Base-by-base conservation (phyloP, 2,797 vertebrate genomes). In the Lagodon rhomboides region DNA sequence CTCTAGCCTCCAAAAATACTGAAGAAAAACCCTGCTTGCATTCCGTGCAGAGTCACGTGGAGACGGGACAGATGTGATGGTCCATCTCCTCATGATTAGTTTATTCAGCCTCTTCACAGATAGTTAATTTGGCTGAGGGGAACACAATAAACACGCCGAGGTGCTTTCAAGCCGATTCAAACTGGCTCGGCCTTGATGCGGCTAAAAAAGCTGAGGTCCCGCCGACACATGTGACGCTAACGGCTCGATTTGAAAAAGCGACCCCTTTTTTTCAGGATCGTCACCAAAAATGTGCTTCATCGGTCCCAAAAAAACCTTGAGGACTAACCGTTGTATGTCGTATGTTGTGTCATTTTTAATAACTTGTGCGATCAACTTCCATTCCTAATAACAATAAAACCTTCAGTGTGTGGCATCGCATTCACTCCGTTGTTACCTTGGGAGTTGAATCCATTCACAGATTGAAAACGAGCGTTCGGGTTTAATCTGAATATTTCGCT, bases 151-250 rank as follows among this genome's bases (percentile, higher is more conserved):
- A 93, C 93, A 93, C 94, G 94, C 88, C 91, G 94, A 95, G 92
- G 89, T 94, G 95, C 96, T 96, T 97, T 96, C 96, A 97, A 97
- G 96, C 95, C 92, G 93, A 93, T 91, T 94, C 93, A 94, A 95
- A 91, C 93, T 65, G 89, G 90, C 93, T 95, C 94, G 95, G 96
- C 96, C 93, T 96, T 92, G 76, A 94, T 90, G 87, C 76, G 85
- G 91, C 80, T 86, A 85, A 91, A 38, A 9, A 91, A 78, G 74
- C 83, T 78, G 68, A 77, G 71, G 77, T 75, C 75, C 67, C 46
- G 43, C 54, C 85, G 82, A 93, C 84, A 66, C 76, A 91, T 83
- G 84, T 56, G 77, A 88, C 16, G 44, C 87, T 74, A 89, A 86
- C 84, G 84, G 82, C 84, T 80, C 80, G 20, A 75, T 83, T 86